Conservation (phyloP, 2,113 vertebrate species). For the Eurystomus gularis region DNA sequence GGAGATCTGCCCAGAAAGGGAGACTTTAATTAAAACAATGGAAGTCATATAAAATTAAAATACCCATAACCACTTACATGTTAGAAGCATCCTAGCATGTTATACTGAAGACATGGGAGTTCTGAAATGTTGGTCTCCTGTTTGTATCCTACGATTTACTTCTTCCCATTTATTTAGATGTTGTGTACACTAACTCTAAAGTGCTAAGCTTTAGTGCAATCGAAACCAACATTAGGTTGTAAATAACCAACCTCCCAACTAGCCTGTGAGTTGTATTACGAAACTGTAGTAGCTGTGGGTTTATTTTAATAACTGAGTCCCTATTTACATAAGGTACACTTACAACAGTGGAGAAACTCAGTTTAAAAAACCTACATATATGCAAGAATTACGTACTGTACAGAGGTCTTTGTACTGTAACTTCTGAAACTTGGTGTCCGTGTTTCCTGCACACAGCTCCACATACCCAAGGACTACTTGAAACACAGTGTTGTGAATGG, state of each 20-base stretch:
- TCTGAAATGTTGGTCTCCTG: neutral
- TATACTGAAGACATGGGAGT: neutral
- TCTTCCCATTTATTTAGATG: neutral
- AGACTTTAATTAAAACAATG: neutral
- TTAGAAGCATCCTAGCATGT: neutral
- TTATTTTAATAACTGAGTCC: neutral
- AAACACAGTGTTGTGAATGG: constrained; percentile 98
- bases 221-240: neutral
- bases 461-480: constrained; percentile 98
- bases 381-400: constrained; percentile 79
- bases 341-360: neutral
- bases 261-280: neutral
- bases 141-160: neutral
- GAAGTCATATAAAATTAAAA: neutral
- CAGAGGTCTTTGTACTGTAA: constrained; percentile 98
- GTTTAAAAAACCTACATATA: neutral
- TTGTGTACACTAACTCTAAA: neutral
- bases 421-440: constrained; percentile 98
- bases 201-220: neutral
- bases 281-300: neutral
- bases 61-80: neutral
- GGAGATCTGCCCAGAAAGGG: neutral
- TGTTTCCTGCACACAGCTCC: constrained; percentile 94
- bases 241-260: neutral
- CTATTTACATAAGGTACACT: neutral